These are phyloP conservation scores for Scaptomyza cyrtandrae DNA, from an alignment of 2,888 invertebrate species.

Conservation along the genomic window DNA sequence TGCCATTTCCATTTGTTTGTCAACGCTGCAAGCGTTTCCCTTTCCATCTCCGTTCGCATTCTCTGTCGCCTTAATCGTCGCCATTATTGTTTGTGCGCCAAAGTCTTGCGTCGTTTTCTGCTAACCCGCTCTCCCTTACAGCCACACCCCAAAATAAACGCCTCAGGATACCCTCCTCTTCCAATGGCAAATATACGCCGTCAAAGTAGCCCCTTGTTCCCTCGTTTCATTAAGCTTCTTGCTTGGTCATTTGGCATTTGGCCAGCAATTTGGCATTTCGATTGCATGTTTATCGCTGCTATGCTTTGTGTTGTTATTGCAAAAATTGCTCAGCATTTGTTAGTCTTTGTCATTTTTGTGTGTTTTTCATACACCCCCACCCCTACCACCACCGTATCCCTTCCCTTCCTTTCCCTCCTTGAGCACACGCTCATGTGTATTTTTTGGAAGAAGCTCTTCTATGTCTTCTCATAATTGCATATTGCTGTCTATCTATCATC, in stretches of 20 bases:
- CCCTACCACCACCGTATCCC: too few species aligned
- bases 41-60: not conserved
- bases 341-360: conserved; percentile 13
- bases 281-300: conserved; percentile 68
- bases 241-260: conserved; percentile 73
- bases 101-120: not conserved
- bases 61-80: conserved; percentile 56
- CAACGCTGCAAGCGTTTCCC: conserved; percentile 34
- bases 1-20: conserved; percentile 72
- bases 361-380: too few species aligned
- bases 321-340: conserved; percentile 54
- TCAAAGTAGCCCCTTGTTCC: conserved; percentile 3
- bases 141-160: not conserved
- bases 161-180: conserved; percentile 20
- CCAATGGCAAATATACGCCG: not conserved
- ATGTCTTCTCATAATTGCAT: conserved; percentile 22
- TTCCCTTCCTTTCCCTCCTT: too few species aligned
- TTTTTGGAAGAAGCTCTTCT: not conserved
- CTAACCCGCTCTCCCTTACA: conserved; percentile 3
- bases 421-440: not conserved
- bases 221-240: conserved; percentile 35
- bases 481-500: not conserved
- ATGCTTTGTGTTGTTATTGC: conserved; percentile 46
- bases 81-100: conserved; percentile 53
- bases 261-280: conserved; percentile 78